phyloP scores from a whole-genome alignment of 2,113 vertebrate genomes.

The Dasyprocta punctata region DNA sequence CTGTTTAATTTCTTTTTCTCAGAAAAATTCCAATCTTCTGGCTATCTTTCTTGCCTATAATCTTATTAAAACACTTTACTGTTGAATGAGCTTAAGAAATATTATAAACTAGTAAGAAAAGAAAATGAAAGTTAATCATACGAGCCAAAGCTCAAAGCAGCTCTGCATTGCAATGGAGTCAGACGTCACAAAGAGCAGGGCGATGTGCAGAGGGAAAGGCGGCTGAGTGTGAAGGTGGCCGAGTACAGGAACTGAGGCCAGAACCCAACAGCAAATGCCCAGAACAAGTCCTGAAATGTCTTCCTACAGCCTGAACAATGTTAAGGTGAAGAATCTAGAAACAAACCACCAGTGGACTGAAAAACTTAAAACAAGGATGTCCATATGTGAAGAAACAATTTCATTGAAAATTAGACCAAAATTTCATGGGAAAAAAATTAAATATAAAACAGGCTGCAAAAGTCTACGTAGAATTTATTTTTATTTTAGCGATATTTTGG shows the following conservation, averaged over 20 bases:
- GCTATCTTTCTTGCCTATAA: background rate
- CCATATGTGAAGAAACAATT: background rate
- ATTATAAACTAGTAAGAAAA: slow-evolving; percentile 13
- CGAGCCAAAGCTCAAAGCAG: background rate
- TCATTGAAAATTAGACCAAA: background rate
- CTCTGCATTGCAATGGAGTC: background rate
- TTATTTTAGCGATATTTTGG: background rate
- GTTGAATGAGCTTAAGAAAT: background rate
- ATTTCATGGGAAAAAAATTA: background rate
- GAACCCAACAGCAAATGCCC: background rate
- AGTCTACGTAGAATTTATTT: background rate
- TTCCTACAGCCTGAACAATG: background rate
- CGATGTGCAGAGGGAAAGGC: background rate
- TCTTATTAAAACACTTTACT: slow-evolving; percentile 1
- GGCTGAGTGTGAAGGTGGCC: background rate
- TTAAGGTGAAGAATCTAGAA: background rate
- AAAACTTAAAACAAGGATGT: background rate
- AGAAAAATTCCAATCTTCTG: background rate
- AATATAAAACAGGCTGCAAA: slow-evolving; percentile 29
- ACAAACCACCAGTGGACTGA: background rate
- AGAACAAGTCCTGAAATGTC: background rate
- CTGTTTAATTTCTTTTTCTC: background rate
- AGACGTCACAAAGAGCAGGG: background rate
- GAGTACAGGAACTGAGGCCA: background rate
- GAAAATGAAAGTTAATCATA: background rate